Evolutionary conservation across 2,888 invertebrate species (phyloP).

Genomic region (Heliconius ethilla): DNA sequence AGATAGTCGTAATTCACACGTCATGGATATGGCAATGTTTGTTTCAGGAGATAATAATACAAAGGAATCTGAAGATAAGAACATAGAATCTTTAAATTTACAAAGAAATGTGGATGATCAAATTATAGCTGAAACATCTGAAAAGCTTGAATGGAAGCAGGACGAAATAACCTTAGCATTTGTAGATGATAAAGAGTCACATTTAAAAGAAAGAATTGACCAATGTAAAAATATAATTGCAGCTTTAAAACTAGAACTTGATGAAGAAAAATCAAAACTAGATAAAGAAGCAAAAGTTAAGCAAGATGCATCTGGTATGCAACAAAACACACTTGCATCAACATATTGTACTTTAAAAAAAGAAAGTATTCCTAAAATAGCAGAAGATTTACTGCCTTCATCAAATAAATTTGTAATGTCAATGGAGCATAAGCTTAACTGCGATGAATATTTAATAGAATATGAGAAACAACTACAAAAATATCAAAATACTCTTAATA

Average conservation of each 20-base stretch:
- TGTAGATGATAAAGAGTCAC: conserved; percentile 63
- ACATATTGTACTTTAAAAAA: conserved; percentile 43
- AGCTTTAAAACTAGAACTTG: conserved; percentile 68
- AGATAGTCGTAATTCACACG: not conserved
- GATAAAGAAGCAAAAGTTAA: conserved; percentile 56
- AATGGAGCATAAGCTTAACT: conserved; percentile 64
- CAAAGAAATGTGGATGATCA: conserved; percentile 6
- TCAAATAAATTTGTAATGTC: conserved; percentile 57
- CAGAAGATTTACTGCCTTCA: conserved; percentile 45
- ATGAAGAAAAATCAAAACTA: conserved; percentile 67
- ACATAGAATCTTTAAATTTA: not conserved
- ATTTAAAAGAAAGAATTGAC: conserved; percentile 68
- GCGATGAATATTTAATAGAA: conserved; percentile 70
- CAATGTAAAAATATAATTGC: conserved; percentile 70
- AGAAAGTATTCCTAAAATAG: conserved; percentile 45
- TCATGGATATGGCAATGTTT: conserved; percentile 56
- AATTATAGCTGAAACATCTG: conserved; percentile 12
- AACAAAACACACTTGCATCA: conserved; percentile 33
- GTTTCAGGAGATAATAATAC: conserved; percentile 61
- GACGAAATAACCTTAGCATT: conserved; percentile 14
- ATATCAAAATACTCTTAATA: conserved; percentile 72
- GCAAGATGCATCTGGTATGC: conserved; percentile 40
- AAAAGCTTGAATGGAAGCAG: conserved; percentile 22
- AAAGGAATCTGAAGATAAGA: conserved; percentile 17
- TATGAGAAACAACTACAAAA: conserved; percentile 75